Evolutionary conservation across 2,113 vertebrate genomes (phyloP).

Genomic region (Sinocyclocheilus anophthalmus): DNA sequence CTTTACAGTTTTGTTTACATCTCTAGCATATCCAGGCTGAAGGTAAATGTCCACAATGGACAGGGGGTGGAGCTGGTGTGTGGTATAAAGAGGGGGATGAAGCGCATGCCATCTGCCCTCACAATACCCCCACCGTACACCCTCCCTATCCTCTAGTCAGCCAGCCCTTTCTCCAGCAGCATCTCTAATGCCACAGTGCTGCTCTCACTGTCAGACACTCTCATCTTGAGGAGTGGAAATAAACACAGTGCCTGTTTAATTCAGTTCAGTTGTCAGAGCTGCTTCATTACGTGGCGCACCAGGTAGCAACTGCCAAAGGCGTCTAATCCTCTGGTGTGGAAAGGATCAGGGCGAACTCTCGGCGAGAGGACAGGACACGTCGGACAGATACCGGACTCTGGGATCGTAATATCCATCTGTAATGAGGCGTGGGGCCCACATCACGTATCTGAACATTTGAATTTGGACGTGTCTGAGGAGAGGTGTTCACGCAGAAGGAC

Average conservation of each 20-base stretch:
- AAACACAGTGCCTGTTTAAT: slow-evolving; percentile 9
- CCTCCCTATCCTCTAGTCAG: slow-evolving; percentile 30
- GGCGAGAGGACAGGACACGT: slow-evolving; percentile 4
- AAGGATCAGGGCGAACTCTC: slow-evolving; percentile 30
- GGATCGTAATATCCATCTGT: slow-evolving; percentile 14
- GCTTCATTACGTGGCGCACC: slow-evolving; percentile 4
- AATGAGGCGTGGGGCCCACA: neutral
- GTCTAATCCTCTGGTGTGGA: slow-evolving; percentile 43
- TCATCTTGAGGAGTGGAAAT: slow-evolving; percentile 14
- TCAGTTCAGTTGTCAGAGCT: neutral
- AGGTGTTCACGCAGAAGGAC: no score
- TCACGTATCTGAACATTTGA: neutral
- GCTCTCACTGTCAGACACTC: slow-evolving; percentile 32
- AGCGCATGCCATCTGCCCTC: slow-evolving; percentile 26
- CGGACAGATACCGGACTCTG: neutral
- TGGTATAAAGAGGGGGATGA: slow-evolving; percentile 21
- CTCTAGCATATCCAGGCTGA: neutral
- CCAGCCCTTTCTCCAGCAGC: slow-evolving; percentile 2
- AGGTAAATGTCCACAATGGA: slow-evolving; percentile 17
- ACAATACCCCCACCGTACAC: slow-evolving; percentile 7
- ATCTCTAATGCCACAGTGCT: slow-evolving; percentile 40
- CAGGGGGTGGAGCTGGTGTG: slow-evolving; percentile 47
- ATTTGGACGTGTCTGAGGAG: neutral
- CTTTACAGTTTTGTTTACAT: neutral
- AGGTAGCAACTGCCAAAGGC: slow-evolving; percentile 10